phyloP scores from a whole-genome alignment of 2,888 invertebrate genomes.

The Palloptera scutellata region DNA sequence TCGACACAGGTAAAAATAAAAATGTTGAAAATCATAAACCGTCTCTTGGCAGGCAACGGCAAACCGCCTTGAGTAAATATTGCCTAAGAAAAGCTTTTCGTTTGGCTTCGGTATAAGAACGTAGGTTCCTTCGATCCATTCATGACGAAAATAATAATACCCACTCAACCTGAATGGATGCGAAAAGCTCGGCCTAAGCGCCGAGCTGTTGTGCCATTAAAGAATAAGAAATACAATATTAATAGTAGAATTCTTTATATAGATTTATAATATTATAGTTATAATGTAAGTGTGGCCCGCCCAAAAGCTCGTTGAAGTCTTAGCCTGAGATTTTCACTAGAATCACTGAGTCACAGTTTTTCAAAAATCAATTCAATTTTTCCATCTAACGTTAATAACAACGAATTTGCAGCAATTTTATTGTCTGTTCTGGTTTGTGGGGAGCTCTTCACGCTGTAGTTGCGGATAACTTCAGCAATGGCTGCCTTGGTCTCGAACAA shows the following conservation, averaged over 20 bases:
- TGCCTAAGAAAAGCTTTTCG: too few relatives aligned
- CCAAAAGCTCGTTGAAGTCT: not conserved
- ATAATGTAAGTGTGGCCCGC: not conserved
- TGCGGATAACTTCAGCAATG: constrained; percentile 48
- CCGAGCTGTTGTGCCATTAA: too few relatives aligned
- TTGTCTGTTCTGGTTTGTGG: constrained; percentile 48
- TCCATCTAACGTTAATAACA: constrained; percentile 45
- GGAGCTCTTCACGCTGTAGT: constrained; percentile 49
- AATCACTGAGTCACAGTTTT: not conserved
- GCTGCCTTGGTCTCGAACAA: constrained; percentile 51
- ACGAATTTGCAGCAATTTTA: constrained; percentile 48
- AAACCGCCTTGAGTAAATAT: too few relatives aligned
- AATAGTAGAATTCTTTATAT: not conserved
- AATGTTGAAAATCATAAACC: too few relatives aligned
- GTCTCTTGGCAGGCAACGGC: too few relatives aligned
- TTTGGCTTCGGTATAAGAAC: too few relatives aligned
- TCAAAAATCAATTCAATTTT: constrained; percentile 44
- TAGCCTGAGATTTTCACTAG: not conserved
- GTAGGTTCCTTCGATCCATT: too few relatives aligned
- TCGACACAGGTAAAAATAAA: too few relatives aligned
- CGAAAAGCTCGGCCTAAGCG: too few relatives aligned
- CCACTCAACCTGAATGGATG: too few relatives aligned
- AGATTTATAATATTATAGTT: not conserved
- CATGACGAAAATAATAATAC: too few relatives aligned
- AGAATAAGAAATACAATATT: too few relatives aligned